These are phyloP conservation scores for Eupithecia insigniata DNA, from an alignment of 2,888 invertebrate species.

Conservation along the genomic window DNA sequence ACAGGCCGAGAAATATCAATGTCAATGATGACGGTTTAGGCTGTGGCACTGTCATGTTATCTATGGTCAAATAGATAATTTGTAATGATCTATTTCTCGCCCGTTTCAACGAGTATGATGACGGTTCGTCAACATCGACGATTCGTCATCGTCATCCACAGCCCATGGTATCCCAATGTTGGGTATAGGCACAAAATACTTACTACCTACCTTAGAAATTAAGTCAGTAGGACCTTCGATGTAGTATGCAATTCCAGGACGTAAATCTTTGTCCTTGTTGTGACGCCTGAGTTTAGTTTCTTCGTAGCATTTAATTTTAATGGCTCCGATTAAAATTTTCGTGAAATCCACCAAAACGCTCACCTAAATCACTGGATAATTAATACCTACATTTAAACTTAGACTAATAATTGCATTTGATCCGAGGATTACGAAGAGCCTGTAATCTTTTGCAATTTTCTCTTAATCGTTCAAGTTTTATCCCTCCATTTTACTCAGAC, in stretches of 20 bases:
- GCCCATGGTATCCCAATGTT: neutral
- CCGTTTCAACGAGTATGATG: no score
- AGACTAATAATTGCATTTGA: constrained; percentile 75
- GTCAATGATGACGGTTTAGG: no score
- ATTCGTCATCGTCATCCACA: neutral
- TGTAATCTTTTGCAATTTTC: constrained; percentile 82
- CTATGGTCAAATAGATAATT: no score
- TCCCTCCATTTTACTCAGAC: constrained; percentile 57
- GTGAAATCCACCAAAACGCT: constrained; percentile 50
- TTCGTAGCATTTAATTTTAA: constrained; percentile 38
- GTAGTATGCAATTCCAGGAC: constrained; percentile 19
- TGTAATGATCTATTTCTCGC: no score
- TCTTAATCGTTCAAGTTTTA: constrained; percentile 75
- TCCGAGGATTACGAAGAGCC: constrained; percentile 70
- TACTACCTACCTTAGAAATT: neutral
- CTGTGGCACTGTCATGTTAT: no score
- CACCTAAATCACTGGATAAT: constrained; percentile 71
- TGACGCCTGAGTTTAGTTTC: constrained; percentile 22
- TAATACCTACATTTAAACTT: constrained; percentile 73
- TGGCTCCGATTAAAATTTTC: constrained; percentile 34
- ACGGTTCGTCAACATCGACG: no score
- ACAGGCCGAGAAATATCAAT: no score
- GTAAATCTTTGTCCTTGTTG: constrained; percentile 23
- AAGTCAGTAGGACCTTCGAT: neutral
- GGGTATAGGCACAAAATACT: neutral